phyloP scores from a whole-genome alignment of 2,888 invertebrate genomes.

The Calameuta pallipes region DNA sequence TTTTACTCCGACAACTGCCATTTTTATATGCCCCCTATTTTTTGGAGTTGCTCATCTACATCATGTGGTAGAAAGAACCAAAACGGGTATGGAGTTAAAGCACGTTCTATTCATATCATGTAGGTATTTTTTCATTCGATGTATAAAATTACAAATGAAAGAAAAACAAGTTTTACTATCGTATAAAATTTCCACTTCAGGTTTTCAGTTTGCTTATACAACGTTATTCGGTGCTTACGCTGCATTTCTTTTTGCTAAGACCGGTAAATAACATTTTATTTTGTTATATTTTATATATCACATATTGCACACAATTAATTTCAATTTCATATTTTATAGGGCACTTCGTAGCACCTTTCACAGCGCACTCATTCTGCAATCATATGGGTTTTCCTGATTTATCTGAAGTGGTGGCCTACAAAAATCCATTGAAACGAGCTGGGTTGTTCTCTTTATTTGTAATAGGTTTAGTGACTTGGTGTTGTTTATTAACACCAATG shows the following conservation, averaged over 20 bases:
- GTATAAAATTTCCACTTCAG: slow-evolving; percentile 65
- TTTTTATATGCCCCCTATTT: slow-evolving; percentile 88
- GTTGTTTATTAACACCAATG: slow-evolving; percentile 78
- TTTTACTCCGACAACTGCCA: slow-evolving; percentile 78
- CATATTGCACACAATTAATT: slow-evolving; percentile 7
- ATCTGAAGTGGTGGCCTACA: slow-evolving; percentile 74
- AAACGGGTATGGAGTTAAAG: slow-evolving; percentile 76
- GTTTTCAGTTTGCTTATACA: slow-evolving; percentile 91
- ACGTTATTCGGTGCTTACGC: slow-evolving; percentile 95
- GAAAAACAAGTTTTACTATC: neutral
- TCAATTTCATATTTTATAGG: slow-evolving; percentile 69
- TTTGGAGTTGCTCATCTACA: slow-evolving; percentile 97
- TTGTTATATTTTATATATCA: neutral
- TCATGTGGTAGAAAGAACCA: slow-evolving; percentile 85
- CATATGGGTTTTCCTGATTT: slow-evolving; percentile 97
- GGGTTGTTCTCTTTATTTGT: slow-evolving; percentile 77
- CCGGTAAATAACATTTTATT: slow-evolving; percentile 69
- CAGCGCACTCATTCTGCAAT: slow-evolving; percentile 95
- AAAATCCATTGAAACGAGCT: slow-evolving; percentile 70
- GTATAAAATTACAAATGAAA: neutral
- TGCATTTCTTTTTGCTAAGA: slow-evolving; percentile 89
- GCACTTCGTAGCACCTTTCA: slow-evolving; percentile 87
- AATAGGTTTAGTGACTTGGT: slow-evolving; percentile 83
- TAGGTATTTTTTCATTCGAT: slow-evolving; percentile 65
- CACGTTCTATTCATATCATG: slow-evolving; percentile 79